These are phyloP conservation scores for Carollia perspicillata DNA, from an alignment of 2,113 vertebrate species.

Conservation along the genomic window DNA sequence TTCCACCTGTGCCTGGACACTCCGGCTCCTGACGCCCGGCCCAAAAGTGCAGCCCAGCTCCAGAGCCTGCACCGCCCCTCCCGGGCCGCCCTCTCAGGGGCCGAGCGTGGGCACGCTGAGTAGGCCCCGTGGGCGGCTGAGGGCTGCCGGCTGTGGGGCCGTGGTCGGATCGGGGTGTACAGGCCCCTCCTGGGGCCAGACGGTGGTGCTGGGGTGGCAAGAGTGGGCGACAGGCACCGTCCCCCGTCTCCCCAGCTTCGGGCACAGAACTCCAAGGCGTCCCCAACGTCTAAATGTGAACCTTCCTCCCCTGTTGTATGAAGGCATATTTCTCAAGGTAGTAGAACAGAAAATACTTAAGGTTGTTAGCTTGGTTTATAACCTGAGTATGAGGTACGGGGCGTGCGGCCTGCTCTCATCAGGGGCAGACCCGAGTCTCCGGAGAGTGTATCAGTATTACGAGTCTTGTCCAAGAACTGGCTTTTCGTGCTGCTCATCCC, in stretches of 20 bases:
- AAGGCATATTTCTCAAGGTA: not conserved
- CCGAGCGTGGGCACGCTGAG: fast-evolving
- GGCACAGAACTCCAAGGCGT: not conserved
- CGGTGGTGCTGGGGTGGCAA: too few species aligned
- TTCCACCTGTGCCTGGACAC: not conserved
- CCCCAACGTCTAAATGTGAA: not conserved
- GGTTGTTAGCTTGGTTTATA: not conserved
- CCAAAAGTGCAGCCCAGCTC: not conserved
- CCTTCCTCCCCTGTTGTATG: not conserved
- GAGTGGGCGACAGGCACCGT: not conserved
- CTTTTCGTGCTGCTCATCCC: not conserved
- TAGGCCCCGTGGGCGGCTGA: not conserved
- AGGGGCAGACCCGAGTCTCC: not conserved
- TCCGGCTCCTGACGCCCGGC: not conserved
- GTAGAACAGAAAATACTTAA: not conserved
- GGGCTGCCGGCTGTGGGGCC: not conserved
- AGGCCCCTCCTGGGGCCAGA: too few species aligned
- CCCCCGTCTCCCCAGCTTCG: not conserved
- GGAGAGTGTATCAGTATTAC: not conserved
- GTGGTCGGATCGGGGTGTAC: fast-evolving
- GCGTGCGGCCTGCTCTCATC: fast-evolving
- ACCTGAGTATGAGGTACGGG: not conserved
- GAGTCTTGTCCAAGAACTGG: not conserved
- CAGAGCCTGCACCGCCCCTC: not conserved
- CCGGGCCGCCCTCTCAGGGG: not conserved